Base-by-base conservation (phyloP, 2,797 vertebrate species). In the Falco biarmicus region DNA sequence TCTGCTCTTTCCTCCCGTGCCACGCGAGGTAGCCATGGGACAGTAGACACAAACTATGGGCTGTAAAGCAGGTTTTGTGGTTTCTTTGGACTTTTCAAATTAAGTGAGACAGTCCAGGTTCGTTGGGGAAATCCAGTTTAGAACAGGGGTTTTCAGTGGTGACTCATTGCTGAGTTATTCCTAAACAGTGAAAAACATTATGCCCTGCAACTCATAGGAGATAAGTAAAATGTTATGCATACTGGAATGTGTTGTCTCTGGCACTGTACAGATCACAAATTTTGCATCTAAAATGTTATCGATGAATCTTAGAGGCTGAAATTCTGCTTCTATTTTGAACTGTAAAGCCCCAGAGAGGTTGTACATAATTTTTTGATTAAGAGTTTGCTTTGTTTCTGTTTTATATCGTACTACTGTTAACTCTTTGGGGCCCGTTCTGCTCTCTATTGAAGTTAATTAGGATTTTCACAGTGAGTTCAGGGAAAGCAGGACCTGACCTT, bases 181-280 rank as follows among this genome's bases (percentile, higher is more conserved):
- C 90, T 90, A 76, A 95, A 84, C 79, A 94, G 54, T 81, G 84
- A 92, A 84, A 93, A 93, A 89, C 39, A 74, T 89, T 61, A 65
- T 90, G 70, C n/a, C 64, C 56, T 78, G 84, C 57, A 89, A 83
- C 25, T 96, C 75, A 39, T 20, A 68, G 86, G 90, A 94, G 83
- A 79, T 70, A 95, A 93, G 94, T 86, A 82, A 95, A 96, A 89
- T 74, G 50, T 90, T 89, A 87, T 29, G 64, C 54, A 28, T 59
- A 61, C 26, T 91, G 88, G 85, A 95, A 90, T 77, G 70, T 95
- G 82, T 91, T 96, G 81, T 95, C 74, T 90, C 96, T 96, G 93
- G 86, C 92, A 93, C 59, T 59, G 73, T 74, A 95, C 91, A 59
- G 26, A 85, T 94, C 56, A 83, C 64, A 87, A 63, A 90, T 93